Evolutionary conservation across 2,888 invertebrate genomes (phyloP).

Genomic region (Leptarthrus brevirostris): DNA sequence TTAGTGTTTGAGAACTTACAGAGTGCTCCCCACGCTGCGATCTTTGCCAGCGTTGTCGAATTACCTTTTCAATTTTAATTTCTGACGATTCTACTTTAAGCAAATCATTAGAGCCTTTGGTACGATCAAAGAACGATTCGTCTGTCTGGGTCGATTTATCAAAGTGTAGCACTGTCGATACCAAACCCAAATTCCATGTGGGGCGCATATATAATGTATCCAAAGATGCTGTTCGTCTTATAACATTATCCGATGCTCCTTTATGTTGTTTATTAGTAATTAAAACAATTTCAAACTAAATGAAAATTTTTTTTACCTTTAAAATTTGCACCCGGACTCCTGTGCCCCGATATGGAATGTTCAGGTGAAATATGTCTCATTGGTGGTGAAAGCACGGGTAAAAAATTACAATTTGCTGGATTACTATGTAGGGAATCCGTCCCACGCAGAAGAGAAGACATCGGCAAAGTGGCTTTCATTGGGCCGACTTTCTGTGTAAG

Average conservation of each 20-base stretch:
- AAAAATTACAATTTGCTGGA: conserved; percentile 62
- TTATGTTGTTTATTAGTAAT: neutral
- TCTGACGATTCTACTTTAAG: conserved; percentile 60
- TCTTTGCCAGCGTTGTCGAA: conserved; percentile 71
- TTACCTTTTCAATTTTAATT: conserved; percentile 72
- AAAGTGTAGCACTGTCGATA: conserved; percentile 71
- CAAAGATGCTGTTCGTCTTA: conserved; percentile 78
- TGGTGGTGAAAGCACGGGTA: conserved; percentile 58
- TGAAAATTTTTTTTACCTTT: conserved; percentile 71
- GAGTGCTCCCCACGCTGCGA: conserved; percentile 67
- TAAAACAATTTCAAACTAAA: neutral
- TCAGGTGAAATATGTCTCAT: conserved; percentile 79
- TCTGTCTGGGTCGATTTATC: conserved; percentile 84
- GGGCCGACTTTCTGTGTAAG: conserved; percentile 71
- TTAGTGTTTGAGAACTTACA: conserved; percentile 56
- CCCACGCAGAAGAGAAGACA: conserved; percentile 76
- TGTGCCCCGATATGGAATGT: conserved; percentile 76
- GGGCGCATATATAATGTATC: conserved; percentile 84
- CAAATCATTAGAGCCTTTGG: conserved; percentile 43
- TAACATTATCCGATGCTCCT: conserved; percentile 27
- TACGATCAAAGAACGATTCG: conserved; percentile 54
- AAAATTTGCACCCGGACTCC: conserved; percentile 80
- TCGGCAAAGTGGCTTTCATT: conserved; percentile 81
- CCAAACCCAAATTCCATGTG: conserved; percentile 76
- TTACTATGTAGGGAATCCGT: conserved; percentile 34